Percentiles rank a stretch among this genome's conserved stretches.
Evolutionary conservation across 2,797 vertebrate genomes (phyloP).

Genomic region (Smutsia temminckii): DNA sequence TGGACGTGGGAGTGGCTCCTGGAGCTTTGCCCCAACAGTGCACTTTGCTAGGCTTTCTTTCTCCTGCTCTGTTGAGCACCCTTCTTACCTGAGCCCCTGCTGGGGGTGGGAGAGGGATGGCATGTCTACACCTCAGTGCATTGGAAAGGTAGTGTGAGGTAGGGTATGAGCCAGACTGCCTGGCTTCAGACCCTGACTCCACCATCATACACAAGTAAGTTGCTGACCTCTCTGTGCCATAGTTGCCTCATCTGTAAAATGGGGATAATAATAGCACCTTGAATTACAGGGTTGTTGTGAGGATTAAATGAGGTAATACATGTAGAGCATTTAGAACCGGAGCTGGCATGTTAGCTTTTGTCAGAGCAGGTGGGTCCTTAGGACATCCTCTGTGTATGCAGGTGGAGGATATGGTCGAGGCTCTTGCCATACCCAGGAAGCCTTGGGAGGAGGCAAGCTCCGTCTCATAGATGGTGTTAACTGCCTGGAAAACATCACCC

Average conservation of each 20-base stretch:
- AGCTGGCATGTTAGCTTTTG: neutral
- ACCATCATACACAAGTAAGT: fast-evolving
- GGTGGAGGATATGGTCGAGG: neutral
- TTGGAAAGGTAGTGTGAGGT: neutral
- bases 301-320: fast-evolving
- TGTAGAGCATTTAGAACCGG: neutral
- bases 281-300: neutral
- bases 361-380: neutral
- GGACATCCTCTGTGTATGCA: neutral
- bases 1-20: neutral
- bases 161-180: neutral
- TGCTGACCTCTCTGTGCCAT: neutral
- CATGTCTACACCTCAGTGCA: fast-evolving
- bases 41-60: fast-evolving
- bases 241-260: neutral
- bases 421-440: neutral
- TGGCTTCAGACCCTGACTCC: neutral
- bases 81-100: neutral
- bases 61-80: neutral
- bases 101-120: no score
- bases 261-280: no score
- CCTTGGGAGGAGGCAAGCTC: neutral
- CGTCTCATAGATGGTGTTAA: neutral
- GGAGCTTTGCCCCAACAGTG: neutral
- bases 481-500: neutral